Percentiles rank a stretch among this genome's conserved stretches.
These are phyloP conservation scores for Hofmannophila pseudospretella DNA, from an alignment of 2,888 invertebrate species.

Conservation along the genomic window DNA sequence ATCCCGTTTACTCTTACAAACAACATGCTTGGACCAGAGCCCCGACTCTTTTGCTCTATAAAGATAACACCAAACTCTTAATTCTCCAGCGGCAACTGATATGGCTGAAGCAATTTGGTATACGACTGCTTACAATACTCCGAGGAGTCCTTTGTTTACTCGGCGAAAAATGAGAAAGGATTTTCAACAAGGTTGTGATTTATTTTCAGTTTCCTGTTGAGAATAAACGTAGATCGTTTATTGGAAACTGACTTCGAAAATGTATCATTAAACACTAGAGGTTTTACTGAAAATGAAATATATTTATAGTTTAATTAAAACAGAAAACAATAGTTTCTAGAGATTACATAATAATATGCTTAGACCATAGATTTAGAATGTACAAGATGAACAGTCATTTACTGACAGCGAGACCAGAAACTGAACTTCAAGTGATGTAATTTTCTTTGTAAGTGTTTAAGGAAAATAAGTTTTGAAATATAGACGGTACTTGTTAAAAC, in stretches of 20 bases:
- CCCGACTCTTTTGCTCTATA: slow-evolving; percentile 11
- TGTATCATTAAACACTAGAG: neutral
- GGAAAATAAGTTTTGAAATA: too few species aligned
- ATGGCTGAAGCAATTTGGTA: slow-evolving; percentile 53
- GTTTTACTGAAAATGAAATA: neutral
- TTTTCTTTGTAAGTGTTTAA: too few species aligned
- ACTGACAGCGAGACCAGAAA: too few species aligned
- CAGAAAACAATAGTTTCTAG: too few species aligned
- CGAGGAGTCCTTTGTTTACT: slow-evolving; percentile 43
- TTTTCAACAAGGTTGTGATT: slow-evolving; percentile 23
- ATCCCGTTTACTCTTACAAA: slow-evolving; percentile 10
- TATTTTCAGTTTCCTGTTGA: slow-evolving; percentile 7
- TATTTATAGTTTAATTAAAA: too few species aligned
- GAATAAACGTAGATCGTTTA: neutral
- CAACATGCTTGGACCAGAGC: slow-evolving; percentile 14
- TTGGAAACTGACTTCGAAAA: neutral
- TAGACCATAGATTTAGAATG: too few species aligned
- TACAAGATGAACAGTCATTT: too few species aligned
- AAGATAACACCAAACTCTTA: slow-evolving; percentile 30
- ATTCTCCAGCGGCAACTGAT: slow-evolving; percentile 47
- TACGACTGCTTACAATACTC: slow-evolving; percentile 47
- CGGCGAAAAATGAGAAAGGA: slow-evolving; percentile 28
- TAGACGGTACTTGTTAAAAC: too few species aligned
- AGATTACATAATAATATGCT: too few species aligned
- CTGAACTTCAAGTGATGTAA: too few species aligned